phyloP scores from a whole-genome alignment of 2,113 vertebrate genomes.

The Caretta caretta region DNA sequence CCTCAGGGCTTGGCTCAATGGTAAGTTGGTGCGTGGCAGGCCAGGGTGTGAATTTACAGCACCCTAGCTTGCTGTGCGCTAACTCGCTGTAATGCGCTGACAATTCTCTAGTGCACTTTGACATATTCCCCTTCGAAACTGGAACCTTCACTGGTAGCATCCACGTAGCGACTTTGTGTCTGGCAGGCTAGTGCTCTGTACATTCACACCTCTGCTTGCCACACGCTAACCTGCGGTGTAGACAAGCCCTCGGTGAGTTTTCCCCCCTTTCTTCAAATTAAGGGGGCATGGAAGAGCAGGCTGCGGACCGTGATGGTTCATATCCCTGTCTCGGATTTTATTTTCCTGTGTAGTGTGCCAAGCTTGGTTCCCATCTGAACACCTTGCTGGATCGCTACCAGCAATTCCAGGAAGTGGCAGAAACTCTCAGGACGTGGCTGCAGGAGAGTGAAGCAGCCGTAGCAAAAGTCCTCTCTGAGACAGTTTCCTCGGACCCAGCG shows the following conservation, averaged over 20 bases:
- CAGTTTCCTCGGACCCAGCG: slow-evolving; percentile 83
- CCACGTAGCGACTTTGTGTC: background rate
- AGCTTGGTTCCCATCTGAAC: slow-evolving; percentile 87
- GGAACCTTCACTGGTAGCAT: background rate
- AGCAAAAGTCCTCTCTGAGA: slow-evolving; percentile 81
- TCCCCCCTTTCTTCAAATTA: background rate
- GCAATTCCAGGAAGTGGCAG: slow-evolving; percentile 91
- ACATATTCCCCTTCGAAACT: background rate
- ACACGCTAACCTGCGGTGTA: background rate
- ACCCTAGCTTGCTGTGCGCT: background rate
- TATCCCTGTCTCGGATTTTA: fast-evolving
- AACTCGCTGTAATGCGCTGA: background rate
- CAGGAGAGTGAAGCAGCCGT: slow-evolving; percentile 84
- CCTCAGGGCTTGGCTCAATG: background rate
- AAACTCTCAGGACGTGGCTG: slow-evolving; percentile 89
- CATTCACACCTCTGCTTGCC: background rate
- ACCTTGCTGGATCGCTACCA: slow-evolving; percentile 89
- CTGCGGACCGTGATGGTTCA: fast-evolving
- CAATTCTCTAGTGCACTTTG: background rate
- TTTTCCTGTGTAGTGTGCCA: slow-evolving; percentile 83
- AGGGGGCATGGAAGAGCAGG: background rate
- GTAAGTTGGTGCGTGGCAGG: background rate
- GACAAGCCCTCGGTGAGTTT: background rate
- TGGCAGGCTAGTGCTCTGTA: background rate
- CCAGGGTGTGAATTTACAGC: background rate